A percentile compares a stretch with the other conserved stretches of the same genome.
Evolutionary conservation across 2,113 vertebrate species (phyloP).

Genomic region (Pollachius pollachius): DNA sequence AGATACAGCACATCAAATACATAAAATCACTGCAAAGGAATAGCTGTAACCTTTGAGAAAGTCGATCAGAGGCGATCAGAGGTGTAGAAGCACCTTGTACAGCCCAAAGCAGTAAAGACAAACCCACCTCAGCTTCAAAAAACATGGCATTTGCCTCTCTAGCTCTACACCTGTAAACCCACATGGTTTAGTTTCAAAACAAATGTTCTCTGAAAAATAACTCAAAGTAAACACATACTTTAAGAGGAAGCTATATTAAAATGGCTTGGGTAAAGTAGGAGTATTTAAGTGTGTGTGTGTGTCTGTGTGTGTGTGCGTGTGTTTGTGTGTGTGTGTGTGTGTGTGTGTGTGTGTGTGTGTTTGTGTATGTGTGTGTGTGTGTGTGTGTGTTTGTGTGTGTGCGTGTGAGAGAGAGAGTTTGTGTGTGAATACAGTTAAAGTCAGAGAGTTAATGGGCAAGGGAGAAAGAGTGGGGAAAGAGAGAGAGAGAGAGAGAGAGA

Average conservation of each 20-base stretch:
- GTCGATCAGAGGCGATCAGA: constrained; percentile 71
- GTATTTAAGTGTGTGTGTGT: constrained; percentile 18
- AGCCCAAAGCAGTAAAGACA: constrained; percentile 72
- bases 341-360: constrained; percentile 13
- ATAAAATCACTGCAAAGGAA: constrained; percentile 68
- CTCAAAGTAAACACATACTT: constrained; percentile 14
- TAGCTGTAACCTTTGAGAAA: constrained; percentile 72
- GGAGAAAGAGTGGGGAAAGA: constrained; percentile 20
- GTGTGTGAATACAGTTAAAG: background rate
- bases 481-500: constrained; percentile 12
- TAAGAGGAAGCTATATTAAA: constrained; percentile 57
- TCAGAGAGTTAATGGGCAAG: constrained; percentile 1
- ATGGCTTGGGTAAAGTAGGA: constrained; percentile 50
- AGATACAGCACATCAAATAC: constrained; percentile 65
- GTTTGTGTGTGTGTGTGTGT: constrained; percentile 12
- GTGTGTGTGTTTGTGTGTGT: constrained; percentile 15
- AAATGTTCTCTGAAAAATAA: background rate
- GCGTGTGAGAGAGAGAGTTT: background rate
- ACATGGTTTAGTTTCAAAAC: constrained; percentile 54
- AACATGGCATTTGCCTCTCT: constrained; percentile 72
- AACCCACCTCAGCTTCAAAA: constrained; percentile 73
- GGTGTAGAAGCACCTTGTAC: constrained; percentile 65
- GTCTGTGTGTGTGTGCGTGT: constrained; percentile 8
- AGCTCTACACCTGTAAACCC: constrained; percentile 68
- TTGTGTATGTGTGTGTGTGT: background rate